phyloP scores from a whole-genome alignment of 2,888 invertebrate genomes.

The Drosophila leonis region DNA sequence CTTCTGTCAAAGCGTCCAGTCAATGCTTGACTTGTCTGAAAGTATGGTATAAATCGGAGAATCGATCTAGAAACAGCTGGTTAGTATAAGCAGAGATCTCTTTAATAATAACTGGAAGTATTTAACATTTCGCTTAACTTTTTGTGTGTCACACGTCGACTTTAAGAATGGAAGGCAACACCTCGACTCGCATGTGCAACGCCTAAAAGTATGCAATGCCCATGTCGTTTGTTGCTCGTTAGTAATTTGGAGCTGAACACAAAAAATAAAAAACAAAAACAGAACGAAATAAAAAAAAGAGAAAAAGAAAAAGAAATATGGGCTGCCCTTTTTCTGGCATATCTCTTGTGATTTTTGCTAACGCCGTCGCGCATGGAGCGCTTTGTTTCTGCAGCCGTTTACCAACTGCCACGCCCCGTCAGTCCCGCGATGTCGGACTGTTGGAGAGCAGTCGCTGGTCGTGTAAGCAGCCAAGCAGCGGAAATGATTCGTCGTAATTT shows the following conservation, averaged over 20 bases:
- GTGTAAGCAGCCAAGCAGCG: conserved; percentile 83
- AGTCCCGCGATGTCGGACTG: neutral
- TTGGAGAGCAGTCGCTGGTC: conserved; percentile 67
- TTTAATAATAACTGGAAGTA: neutral
- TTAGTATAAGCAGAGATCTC: neutral
- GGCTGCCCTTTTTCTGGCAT: conserved; percentile 52
- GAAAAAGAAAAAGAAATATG: conserved; percentile 27
- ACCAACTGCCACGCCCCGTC: conserved; percentile 24
- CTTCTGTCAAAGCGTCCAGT: too few relatives aligned
- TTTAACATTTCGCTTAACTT: neutral
- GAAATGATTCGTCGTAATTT: conserved; percentile 85
- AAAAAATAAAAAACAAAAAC: conserved; percentile 19
- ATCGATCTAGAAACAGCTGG: too few relatives aligned
- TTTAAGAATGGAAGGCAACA: conserved; percentile 21
- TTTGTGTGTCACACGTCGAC: conserved; percentile 22
- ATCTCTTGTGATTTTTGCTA: conserved; percentile 71
- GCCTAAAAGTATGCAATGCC: conserved; percentile 42
- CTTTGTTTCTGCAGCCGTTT: conserved; percentile 77
- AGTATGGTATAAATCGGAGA: too few relatives aligned
- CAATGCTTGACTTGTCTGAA: too few relatives aligned
- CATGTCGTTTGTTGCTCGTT: conserved; percentile 66
- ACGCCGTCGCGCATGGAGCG: conserved; percentile 36
- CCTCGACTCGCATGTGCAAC: conserved; percentile 27
- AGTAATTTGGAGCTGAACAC: conserved; percentile 48
- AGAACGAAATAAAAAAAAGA: conserved; percentile 14